Percentiles rank a stretch among this genome's conserved stretches.
Conservation (phyloP, 2,113 vertebrate genomes). For the Capricornis sumatraensis region DNA sequence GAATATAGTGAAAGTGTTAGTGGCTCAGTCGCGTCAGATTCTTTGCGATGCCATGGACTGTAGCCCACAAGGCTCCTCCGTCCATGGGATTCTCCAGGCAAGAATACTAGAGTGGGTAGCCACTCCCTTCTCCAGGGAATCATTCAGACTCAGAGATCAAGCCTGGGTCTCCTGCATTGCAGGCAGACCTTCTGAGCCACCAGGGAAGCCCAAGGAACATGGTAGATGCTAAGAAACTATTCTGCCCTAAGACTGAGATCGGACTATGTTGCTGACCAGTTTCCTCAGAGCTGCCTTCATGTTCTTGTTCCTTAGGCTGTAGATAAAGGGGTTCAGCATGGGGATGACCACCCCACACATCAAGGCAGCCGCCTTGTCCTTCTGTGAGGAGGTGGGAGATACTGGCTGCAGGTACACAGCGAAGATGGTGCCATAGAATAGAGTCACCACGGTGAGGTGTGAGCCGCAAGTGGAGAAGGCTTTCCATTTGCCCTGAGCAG, state of each 20-base stretch:
- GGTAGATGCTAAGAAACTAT: accelerated
- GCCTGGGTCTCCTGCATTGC: neutral
- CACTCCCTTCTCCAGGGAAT: neutral
- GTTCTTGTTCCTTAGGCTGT: conserved; percentile 57
- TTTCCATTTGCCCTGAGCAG: conserved; percentile 45
- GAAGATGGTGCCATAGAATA: conserved; percentile 48
- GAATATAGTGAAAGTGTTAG: neutral
- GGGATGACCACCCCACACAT: conserved; percentile 51
- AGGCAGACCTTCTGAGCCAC: neutral
- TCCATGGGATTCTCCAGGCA: neutral
- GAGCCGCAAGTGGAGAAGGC: conserved; percentile 43
- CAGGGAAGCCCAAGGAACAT: neutral
- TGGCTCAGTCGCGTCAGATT: neutral
- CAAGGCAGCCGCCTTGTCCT: conserved; percentile 44
- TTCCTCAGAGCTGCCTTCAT: conserved; percentile 51
- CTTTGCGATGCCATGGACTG: neutral
- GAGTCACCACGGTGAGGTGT: conserved; percentile 1
- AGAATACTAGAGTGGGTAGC: neutral
- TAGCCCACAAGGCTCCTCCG: neutral
- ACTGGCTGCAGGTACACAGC: neutral
- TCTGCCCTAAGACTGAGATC: neutral
- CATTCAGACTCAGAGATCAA: neutral
- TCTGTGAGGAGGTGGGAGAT: neutral
- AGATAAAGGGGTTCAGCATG: conserved; percentile 58
- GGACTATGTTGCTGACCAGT: neutral